A percentile compares a stretch with the other conserved stretches of the same genome.
phyloP scores from a whole-genome alignment of 2,888 invertebrate species.

The Agrotis ipsilon region DNA sequence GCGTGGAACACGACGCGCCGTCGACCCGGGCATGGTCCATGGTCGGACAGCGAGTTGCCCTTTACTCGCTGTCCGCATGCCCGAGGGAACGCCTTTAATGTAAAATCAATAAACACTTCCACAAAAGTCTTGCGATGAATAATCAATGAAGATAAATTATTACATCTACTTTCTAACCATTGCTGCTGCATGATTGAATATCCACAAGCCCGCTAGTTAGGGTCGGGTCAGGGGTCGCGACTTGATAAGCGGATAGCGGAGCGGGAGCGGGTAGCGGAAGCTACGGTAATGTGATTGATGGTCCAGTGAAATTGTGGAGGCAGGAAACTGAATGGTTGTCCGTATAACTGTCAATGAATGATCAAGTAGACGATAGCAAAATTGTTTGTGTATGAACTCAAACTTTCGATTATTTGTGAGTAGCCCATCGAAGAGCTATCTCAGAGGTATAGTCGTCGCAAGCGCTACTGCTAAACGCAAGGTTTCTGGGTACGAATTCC shows the following conservation, averaged over 20 bases:
- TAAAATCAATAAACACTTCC: constrained; percentile 28
- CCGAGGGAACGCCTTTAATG: neutral
- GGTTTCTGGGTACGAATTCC: too few relatives aligned
- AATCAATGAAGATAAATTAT: constrained; percentile 46
- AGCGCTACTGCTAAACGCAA: neutral
- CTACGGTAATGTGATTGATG: constrained; percentile 25
- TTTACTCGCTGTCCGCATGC: too few relatives aligned
- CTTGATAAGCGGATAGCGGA: constrained; percentile 8
- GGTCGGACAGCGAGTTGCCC: too few relatives aligned
- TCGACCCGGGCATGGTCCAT: too few relatives aligned
- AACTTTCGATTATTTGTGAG: neutral
- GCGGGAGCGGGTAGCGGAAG: constrained; percentile 11
- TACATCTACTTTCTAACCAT: constrained; percentile 24
- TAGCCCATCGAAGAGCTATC: neutral
- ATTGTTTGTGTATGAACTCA: neutral
- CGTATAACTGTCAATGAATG: neutral
- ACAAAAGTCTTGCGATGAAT: constrained; percentile 31
- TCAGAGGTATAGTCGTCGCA: neutral
- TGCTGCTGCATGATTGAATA: constrained; percentile 41
- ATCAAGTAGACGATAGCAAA: neutral
- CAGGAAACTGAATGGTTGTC: neutral
- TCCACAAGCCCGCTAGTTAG: constrained; percentile 53
- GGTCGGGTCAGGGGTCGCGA: constrained; percentile 42
- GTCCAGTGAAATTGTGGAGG: constrained; percentile 7
- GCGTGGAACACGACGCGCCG: too few relatives aligned